Evolutionary conservation across 1,140 invertebrate genomes (phyloP), one percentile per base, ranked within the genome.

Genomic region (Phenacoccus solenopsis): DNA sequence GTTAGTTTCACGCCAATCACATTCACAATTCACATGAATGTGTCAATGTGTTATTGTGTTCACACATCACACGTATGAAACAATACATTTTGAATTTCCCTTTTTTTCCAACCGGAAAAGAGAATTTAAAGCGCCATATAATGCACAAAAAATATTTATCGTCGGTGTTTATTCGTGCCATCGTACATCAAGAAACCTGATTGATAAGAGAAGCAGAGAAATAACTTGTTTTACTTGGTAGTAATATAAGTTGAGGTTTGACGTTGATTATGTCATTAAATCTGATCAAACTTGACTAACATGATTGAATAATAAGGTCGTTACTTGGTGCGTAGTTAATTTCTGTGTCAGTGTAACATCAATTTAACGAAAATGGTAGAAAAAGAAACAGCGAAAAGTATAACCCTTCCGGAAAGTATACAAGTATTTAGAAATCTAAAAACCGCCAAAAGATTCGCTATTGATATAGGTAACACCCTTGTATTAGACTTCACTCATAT

Each of bases 401-500:
- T 76, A 22, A 75, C 73, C 20, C 61, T 76, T 27, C 75, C 74
- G 10, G 76, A 76, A 35, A 75, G 70, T 28, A 72, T 76, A 3
- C 84, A 87, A 73, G 80, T 85, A 10, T 89, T 90, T 76, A 81
- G 85, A 32, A 88, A 89, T 80, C 78, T 89, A 27, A 84, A 85
- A 75, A 88, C 88, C 79, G 87, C 87, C 7, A 86, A 87, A 75
- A 79, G 84, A 73, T 88, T 89, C 79, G 87, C 88, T 1, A 87
- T 89, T 71, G 88, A 89, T 75, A 88, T 90, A 70, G 87, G 87
- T 87, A 78, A 77, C 75, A 68, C 10, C 67, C 68, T 64, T 27
- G 16, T 64, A 16, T 64, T 64, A 10, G 59, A 16, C 25, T 64
- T 64, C 25, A 9, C 25, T 64, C 2, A 12, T 16, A 13, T 68